A percentile compares a stretch with the other conserved stretches of the same genome.
phyloP scores from a whole-genome alignment of 2,113 vertebrate genomes.

The Pseudonaja textilis region DNA sequence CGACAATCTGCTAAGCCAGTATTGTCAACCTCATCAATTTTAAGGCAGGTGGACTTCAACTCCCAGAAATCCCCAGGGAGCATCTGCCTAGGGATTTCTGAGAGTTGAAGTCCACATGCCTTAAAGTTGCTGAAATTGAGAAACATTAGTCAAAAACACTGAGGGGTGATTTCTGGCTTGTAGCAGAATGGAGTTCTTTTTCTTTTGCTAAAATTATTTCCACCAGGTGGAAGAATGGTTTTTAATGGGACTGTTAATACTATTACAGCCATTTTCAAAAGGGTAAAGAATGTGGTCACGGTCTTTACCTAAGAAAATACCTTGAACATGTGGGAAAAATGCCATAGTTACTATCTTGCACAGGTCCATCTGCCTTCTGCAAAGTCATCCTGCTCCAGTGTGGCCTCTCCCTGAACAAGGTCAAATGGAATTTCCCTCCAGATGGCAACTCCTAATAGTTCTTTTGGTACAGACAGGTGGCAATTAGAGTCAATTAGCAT shows the following conservation, averaged over 20 bases:
- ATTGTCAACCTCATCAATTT: neutral
- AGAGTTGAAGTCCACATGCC: neutral
- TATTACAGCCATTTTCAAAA: neutral
- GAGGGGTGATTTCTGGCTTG: constrained; percentile 36
- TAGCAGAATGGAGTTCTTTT: constrained; percentile 39
- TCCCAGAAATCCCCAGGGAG: neutral
- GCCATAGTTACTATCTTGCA: neutral
- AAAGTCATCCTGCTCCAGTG: neutral
- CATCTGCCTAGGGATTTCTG: neutral
- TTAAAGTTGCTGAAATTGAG: neutral
- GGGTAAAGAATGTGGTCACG: neutral
- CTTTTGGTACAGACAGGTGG: neutral
- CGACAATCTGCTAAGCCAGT: neutral
- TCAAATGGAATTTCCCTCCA: neutral
- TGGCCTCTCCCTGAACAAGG: neutral
- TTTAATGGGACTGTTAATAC: neutral
- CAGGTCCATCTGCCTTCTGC: neutral
- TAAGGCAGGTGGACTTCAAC: neutral
- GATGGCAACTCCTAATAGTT: neutral
- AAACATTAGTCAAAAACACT: constrained; percentile 7
- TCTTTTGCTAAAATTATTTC: constrained; percentile 17
- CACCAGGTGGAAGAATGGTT: constrained; percentile 44
- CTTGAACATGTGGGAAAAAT: neutral
- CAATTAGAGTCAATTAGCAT: neutral
- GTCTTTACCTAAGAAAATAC: neutral